Conservation (phyloP, 2,797 vertebrate species). For the Hydrolagus colliei region DNA sequence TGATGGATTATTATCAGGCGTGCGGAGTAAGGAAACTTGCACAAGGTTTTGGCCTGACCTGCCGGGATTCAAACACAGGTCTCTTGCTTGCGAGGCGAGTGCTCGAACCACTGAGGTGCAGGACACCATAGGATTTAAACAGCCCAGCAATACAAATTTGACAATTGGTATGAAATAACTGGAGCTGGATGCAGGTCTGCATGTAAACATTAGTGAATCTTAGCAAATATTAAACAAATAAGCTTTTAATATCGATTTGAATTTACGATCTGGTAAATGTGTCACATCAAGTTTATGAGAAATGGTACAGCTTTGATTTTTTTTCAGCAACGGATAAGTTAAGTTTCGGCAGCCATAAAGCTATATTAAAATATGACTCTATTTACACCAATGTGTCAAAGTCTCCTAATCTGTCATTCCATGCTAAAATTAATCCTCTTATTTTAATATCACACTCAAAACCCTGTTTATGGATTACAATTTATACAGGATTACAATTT, state of each 20-base stretch:
- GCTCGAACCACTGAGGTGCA: no score
- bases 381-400: conserved; percentile 9
- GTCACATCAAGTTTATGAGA: neutral
- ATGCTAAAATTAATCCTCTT: conserved; percentile 9
- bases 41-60: no score
- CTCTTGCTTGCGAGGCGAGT: no score
- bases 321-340: neutral
- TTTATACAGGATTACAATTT: neutral
- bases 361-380: conserved; percentile 16
- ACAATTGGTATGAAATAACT: no score
- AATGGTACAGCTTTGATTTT: neutral
- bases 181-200: no score
- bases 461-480: neutral
- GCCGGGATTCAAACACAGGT: no score
- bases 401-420: neutral
- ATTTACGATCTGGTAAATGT: conserved; percentile 16
- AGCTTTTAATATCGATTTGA: neutral
- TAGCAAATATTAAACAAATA: neutral
- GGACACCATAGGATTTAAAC: no score
- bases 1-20: no score
- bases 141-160: no score
- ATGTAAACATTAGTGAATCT: neutral
- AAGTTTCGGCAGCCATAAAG: conserved; percentile 2
- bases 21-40: no score
- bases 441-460: conserved; percentile 5